Base-by-base conservation (phyloP, 2,888 invertebrate genomes). In the Prenolepis imparis region DNA sequence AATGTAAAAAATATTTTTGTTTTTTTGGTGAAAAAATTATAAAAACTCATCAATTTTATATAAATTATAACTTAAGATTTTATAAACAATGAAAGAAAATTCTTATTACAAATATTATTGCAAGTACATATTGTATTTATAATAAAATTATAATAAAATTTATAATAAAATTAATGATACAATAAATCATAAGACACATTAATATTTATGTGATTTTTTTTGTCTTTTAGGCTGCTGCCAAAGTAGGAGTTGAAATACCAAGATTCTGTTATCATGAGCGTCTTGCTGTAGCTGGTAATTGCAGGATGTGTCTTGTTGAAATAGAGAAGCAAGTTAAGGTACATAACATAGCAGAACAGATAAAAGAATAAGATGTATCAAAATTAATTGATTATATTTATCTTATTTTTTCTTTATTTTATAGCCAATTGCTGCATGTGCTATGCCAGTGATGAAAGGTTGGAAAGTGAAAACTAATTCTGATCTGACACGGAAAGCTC, bases 371-470 rank as follows among this genome's bases (percentile, higher is more conserved):
- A n/a, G n/a, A 12, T 32, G 9, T 1, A 3, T 44, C 0, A 2
- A 21, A 41, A 24, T 39, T 24, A 28, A 36, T 44, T 32, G 8
- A 59, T 24, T 44, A 21, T 39, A 55, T 0, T 52, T 75, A 1
- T 75, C 8, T 55, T 55, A 57, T 68, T 68, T 41, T 68, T 68
- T 41, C n/a, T n/a, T 18, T 24, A 66, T 32, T 21, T 59, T 59
- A n/a, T 8, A 80, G 78, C 78, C 78, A 11, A 98, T 99, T 0
- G 99, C 99, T 11, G 99, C 99, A 0, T 99, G 99, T 95, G 99
- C 99, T 18, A 99, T 99, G 99, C 99, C 99, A 0, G 99, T 99
- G 0, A 99, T 99, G 99, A 99, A 99, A 95, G 99, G 99, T n/a
- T 98, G 98, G 99, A 96, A 98, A 89, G 97, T 99, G 28, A 99